Percentiles rank a stretch among this genome's conserved stretches.
Evolutionary conservation across 1,140 invertebrate species (phyloP).

Genomic region (Drosophila repleta): DNA sequence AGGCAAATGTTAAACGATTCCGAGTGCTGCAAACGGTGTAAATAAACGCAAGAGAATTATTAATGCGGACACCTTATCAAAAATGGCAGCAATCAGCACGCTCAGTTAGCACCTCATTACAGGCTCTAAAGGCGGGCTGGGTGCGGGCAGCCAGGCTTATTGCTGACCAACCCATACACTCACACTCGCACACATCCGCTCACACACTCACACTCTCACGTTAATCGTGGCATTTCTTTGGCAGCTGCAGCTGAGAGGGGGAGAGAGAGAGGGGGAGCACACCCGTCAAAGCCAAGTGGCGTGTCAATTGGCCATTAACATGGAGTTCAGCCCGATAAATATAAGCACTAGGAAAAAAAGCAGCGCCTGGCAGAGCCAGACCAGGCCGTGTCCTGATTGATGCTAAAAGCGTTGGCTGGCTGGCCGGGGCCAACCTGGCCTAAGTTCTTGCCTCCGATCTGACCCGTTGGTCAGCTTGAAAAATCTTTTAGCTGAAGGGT

Average conservation of each 20-base stretch:
- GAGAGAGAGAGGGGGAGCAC: constrained; percentile 12
- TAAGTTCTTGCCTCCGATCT: constrained; percentile 3
- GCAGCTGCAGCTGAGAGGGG: constrained; percentile 2
- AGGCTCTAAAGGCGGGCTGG: constrained; percentile 14
- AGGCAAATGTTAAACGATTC: constrained; percentile 10
- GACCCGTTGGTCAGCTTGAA: constrained; percentile 24
- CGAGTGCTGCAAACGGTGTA: constrained; percentile 40
- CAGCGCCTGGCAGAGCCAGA: neutral
- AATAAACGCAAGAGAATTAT: constrained; percentile 68
- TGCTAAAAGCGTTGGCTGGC: constrained; percentile 20
- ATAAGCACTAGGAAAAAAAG: constrained; percentile 44
- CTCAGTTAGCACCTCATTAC: constrained; percentile 78
- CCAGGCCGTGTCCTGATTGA: constrained; percentile 43
- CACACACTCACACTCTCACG: constrained; percentile 21
- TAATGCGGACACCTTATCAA: constrained; percentile 77
- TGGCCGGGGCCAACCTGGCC: constrained; percentile 3
- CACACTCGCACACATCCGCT: constrained; percentile 15
- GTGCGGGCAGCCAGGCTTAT: constrained; percentile 13
- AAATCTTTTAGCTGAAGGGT: constrained; percentile 44
- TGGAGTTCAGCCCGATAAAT: constrained; percentile 66
- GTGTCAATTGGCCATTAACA: constrained; percentile 82
- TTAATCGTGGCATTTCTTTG: constrained; percentile 56
- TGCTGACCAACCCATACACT: constrained; percentile 14
- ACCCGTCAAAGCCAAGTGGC: constrained; percentile 73
- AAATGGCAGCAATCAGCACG: constrained; percentile 81